These are phyloP conservation scores for Chrysolina oricalcia DNA, from an alignment of 2,888 invertebrate species.

Conservation along the genomic window DNA sequence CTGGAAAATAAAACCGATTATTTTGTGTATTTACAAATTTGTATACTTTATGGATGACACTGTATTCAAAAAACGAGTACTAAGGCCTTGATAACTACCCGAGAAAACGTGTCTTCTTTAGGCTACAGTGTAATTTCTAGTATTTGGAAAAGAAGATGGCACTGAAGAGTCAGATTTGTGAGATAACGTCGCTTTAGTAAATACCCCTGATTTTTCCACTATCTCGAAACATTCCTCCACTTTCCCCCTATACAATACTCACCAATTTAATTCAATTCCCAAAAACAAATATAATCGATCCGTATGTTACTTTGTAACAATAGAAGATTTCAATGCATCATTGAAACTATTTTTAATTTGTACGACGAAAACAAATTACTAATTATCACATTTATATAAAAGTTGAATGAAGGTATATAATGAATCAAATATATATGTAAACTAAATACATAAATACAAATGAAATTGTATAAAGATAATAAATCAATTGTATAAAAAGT, in stretches of 20 bases:
- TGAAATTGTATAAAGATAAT: conserved; percentile 39
- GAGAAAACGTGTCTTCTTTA: not conserved
- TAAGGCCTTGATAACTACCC: no score
- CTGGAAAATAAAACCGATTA: no score
- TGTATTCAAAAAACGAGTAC: no score
- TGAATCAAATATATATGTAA: conserved; percentile 44
- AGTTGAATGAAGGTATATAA: not conserved
- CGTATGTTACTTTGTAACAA: conserved; percentile 52
- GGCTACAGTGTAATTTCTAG: not conserved
- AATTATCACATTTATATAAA: conserved; percentile 47
- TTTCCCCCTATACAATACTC: conserved; percentile 18
- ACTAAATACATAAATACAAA: conserved; percentile 47
- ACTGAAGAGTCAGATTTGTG: not conserved
- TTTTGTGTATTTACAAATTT: no score
- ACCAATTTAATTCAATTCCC: conserved; percentile 3
- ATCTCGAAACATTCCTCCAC: not conserved
- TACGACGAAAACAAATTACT: conserved; percentile 24
- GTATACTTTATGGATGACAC: no score
- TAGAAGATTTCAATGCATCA: conserved; percentile 41
- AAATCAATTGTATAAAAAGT: conserved; percentile 36
- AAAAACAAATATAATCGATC: conserved; percentile 14
- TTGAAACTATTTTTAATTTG: conserved; percentile 22
- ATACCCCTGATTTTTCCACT: not conserved
- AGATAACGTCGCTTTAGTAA: not conserved
- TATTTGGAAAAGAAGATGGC: conserved; percentile 12